Conservation (phyloP, 2,797 vertebrate genomes). For the Parauchenoglanis ngamensis region DNA sequence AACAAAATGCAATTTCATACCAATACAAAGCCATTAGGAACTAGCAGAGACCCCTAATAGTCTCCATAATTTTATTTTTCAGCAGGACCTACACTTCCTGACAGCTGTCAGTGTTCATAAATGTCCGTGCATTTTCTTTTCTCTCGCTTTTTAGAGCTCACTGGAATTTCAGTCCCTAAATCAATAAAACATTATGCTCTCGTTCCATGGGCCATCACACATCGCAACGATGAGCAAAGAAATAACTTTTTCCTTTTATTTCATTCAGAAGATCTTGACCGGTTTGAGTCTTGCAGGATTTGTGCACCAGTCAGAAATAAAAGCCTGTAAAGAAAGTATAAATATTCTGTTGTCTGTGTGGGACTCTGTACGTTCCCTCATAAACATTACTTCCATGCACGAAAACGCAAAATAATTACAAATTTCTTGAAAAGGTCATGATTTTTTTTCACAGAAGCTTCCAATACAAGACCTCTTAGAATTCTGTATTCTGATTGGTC, state of each 20-base stretch:
- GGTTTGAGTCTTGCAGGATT: not conserved
- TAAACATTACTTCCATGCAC: too few relatives aligned
- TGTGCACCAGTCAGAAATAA: not conserved
- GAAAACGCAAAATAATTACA: not conserved
- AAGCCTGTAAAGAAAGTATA: not conserved
- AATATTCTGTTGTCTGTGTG: not conserved
- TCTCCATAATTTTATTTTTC: not conserved
- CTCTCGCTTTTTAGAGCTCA: too few relatives aligned
- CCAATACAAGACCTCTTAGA: too few relatives aligned
- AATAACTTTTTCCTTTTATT: not conserved
- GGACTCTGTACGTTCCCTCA: not conserved
- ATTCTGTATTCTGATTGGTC: not conserved
- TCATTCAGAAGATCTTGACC: too few relatives aligned
- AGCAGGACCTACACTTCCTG: not conserved
- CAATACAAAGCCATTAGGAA: not conserved
- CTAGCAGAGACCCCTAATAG: not conserved
- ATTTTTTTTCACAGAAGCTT: not conserved
- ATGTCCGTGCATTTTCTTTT: not conserved
- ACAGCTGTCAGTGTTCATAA: conserved; percentile 1
- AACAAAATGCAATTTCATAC: not conserved
- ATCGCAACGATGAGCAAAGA: not conserved
- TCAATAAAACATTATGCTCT: not conserved
- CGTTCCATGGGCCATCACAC: not conserved
- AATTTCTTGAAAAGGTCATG: not conserved
- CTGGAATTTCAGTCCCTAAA: not conserved